Percentiles rank a stretch among this genome's conserved stretches.
These are phyloP conservation scores for Hetaerina titia DNA, from an alignment of 2,888 invertebrate genomes.

Conservation along the genomic window DNA sequence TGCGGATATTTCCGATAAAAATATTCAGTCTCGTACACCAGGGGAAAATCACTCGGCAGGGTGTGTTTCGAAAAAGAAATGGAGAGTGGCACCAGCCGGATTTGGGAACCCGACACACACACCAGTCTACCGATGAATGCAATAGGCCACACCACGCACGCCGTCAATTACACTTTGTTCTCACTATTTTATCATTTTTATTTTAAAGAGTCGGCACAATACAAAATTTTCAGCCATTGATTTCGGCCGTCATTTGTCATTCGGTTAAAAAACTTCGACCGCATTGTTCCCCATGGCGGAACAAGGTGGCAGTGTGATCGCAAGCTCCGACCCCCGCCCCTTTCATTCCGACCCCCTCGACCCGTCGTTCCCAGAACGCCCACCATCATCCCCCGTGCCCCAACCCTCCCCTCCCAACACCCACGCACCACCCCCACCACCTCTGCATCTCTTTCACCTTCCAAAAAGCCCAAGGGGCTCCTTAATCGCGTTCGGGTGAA, in stretches of 20 bases:
- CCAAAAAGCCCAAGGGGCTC: background rate
- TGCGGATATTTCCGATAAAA: no score
- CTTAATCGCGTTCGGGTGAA: constrained; percentile 7
- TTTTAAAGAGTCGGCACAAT: no score
- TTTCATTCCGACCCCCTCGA: background rate
- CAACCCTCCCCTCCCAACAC: background rate
- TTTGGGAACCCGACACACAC: no score
- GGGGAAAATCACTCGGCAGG: no score
- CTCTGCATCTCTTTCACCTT: background rate
- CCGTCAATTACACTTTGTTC: no score
- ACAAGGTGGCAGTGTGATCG: background rate
- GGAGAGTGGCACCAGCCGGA: no score
- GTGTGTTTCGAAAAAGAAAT: no score
- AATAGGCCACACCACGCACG: no score
- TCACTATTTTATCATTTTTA: no score
- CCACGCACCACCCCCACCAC: background rate
- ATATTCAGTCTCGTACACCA: no score
- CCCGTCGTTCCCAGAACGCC: background rate
- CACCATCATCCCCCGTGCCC: background rate
- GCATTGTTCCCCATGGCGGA: background rate
- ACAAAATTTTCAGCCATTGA: background rate
- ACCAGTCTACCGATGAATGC: no score
- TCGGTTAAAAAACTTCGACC: background rate
- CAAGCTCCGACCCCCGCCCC: background rate
- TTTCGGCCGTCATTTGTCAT: background rate